Conservation (phyloP, 2,113 vertebrate species). For the Myrmecophaga tridactyla region DNA sequence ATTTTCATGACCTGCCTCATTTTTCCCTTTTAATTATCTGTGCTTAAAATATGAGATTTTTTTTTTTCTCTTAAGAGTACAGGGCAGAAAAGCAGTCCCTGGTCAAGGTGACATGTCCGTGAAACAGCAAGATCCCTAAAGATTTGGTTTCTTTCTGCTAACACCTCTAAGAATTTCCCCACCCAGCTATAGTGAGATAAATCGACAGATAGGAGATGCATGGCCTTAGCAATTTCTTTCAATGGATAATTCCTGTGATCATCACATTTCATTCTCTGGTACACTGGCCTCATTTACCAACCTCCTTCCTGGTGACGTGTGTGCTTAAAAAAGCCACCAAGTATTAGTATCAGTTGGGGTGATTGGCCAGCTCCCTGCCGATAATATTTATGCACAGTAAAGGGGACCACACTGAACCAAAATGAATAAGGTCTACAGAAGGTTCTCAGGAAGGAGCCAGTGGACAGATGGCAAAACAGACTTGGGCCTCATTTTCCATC, state of each 20-base stretch:
- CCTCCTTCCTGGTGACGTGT: conserved; percentile 75
- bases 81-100: background rate
- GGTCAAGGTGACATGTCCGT: background rate
- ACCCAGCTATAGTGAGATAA: conserved; percentile 62
- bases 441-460: background rate
- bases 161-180: conserved; percentile 69
- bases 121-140: background rate
- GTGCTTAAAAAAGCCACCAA: conserved; percentile 67
- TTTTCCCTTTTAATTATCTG: conserved; percentile 42
- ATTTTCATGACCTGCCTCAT: background rate
- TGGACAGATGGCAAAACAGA: conserved; percentile 27
- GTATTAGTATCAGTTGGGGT: conserved; percentile 2
- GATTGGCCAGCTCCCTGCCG: conserved; percentile 61
- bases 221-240: conserved; percentile 75
- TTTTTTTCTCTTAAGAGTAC: background rate
- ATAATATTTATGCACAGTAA: conserved; percentile 77
- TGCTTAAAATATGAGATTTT: conserved; percentile 31
- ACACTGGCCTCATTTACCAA: conserved; percentile 77
- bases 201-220: conserved; percentile 71
- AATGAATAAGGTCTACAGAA: background rate
- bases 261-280: conserved; percentile 76
- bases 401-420: background rate
- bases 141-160: background rate
- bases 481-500: conserved; percentile 2
- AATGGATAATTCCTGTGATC: conserved; percentile 70